These are phyloP conservation scores for Otocyon megalotis DNA, from an alignment of 2,113 vertebrate genomes.

Conservation along the genomic window DNA sequence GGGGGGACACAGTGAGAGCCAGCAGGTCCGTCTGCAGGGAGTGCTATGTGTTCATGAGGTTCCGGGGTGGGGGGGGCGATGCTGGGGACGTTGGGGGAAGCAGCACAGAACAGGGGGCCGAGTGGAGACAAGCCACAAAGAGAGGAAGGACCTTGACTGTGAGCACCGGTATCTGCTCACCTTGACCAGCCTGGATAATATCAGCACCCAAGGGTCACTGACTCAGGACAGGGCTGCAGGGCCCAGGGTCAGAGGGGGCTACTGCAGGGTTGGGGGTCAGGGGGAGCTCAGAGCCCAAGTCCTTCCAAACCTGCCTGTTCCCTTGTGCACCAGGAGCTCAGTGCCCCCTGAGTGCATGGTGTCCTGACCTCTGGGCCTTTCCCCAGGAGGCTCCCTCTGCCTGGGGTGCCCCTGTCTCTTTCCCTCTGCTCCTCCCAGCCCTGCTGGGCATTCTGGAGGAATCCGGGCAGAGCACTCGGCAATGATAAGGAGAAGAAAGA, in stretches of 20 bases:
- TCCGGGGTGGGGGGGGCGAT: background rate
- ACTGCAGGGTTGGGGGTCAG: accelerated
- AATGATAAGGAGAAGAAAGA: background rate
- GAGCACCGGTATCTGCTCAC: background rate
- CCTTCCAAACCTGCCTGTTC: background rate
- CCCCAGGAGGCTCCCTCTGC: accelerated
- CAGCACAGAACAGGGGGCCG: background rate
- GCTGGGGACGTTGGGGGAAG: background rate
- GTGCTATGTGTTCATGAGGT: accelerated
- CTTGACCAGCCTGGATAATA: background rate
- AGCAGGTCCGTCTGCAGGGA: background rate
- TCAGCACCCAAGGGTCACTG: no score
- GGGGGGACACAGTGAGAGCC: background rate
- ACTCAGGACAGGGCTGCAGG: background rate
- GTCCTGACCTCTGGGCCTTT: background rate
- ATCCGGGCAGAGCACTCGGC: background rate
- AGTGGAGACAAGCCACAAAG: background rate
- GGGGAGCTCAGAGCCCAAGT: background rate
- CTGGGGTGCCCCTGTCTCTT: accelerated
- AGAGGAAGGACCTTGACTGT: background rate
- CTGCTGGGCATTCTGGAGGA: accelerated
- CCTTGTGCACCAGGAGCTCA: background rate
- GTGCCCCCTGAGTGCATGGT: accelerated
- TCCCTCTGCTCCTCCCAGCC: background rate
- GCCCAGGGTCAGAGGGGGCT: background rate